Base-by-base conservation (phyloP, 2,888 invertebrate genomes). In the Plagodis dolabraria region DNA sequence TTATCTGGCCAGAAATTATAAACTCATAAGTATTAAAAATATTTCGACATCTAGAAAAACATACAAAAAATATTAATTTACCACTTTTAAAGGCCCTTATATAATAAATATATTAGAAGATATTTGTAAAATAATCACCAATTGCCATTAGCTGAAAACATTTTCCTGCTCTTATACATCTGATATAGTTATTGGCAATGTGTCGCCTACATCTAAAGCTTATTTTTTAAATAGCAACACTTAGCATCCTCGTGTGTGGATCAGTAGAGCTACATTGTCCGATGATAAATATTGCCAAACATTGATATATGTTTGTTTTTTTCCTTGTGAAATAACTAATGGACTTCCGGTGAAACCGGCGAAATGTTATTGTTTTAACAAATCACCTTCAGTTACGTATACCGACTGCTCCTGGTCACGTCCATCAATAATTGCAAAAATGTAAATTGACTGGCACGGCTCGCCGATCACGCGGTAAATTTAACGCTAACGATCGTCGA, bases 401-500 rank as follows among this genome's bases (percentile, higher is more conserved):
- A 62, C 53, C 12, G 51, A 22, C 44, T 43, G 55, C 22, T 43
- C 34, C 60, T 61, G 67, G 64, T 58, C 58, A 47, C 47, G 50
- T 48, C 57, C 71, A 75, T 79, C 72, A 70, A 75, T 81, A 76
- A 73, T 70, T 73, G 70, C 65, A 67, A 72, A 68, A 75, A 77
- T 72, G 73, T 75, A 57, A 70, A 75, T 76, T 69, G 76, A 77
- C 72, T 73, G 79, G 72, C 80, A 75, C 69, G 67, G 72, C 80
- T 75, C 69, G 67, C 72, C 75, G 77, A 82, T 85, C 84, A 79
- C 80, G 76, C 81, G 79, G 81, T 79, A 82, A 81, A 86, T 86
- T 85, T 85, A 86, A 84, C 76, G 71, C 82, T 89, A 89, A 88
- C 85, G 79, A 87, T 86, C 81, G 84, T 72, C 75, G 88, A 90